These are phyloP conservation scores for Catocala fraxini DNA, from an alignment of 2,888 invertebrate species.

Conservation along the genomic window DNA sequence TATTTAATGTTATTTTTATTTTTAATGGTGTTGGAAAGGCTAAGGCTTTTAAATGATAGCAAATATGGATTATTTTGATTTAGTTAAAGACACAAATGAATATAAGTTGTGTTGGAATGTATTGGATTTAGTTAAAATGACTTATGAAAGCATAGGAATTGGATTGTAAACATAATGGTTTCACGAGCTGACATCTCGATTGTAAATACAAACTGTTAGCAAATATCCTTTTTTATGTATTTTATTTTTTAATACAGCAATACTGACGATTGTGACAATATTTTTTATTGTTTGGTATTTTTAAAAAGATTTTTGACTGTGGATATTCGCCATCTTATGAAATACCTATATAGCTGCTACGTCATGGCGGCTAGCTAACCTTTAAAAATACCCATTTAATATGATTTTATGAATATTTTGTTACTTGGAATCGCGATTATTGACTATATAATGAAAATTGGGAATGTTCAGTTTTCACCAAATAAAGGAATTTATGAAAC, in stretches of 20 bases:
- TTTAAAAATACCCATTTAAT: not conserved
- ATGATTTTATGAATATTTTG: not conserved
- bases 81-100: too few relatives aligned
- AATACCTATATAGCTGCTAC: not conserved
- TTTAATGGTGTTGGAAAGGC: too few relatives aligned
- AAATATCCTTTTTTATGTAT: conserved; percentile 24
- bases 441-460: too few relatives aligned
- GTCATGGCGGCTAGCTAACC: conserved; percentile 6
- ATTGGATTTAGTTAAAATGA: not conserved
- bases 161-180: not conserved
- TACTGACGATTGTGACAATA: conserved; percentile 21
- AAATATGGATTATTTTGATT: too few relatives aligned
- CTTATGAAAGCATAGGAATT: not conserved
- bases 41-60: too few relatives aligned
- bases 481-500: not conserved
- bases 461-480: not conserved
- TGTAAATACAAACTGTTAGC: conserved; percentile 38
- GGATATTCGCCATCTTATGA: not conserved
- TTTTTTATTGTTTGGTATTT: conserved; percentile 11
- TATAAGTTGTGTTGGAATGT: too few relatives aligned
- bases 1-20: too few relatives aligned
- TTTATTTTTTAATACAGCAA: conserved; percentile 13
- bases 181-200: conserved; percentile 33
- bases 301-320: not conserved
- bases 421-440: conserved; percentile 1